These are phyloP conservation scores for Protonibea diacanthus DNA, from an alignment of 2,797 vertebrate genomes.

Conservation along the genomic window DNA sequence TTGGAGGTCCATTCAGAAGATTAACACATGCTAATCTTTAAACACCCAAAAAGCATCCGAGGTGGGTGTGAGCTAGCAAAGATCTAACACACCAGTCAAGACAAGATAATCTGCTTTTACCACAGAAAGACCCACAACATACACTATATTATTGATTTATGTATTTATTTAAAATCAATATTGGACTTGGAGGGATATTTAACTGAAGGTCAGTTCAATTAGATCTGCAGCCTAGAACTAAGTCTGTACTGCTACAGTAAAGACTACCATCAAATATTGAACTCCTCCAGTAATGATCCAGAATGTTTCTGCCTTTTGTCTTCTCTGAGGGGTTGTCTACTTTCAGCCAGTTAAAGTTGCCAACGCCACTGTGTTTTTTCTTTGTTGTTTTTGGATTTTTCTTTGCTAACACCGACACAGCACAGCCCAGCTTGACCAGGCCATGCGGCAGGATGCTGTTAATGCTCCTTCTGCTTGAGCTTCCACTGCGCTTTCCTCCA, in stretches of 20 bases:
- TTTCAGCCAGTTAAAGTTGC: constrained; percentile 87
- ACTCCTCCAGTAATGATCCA: constrained; percentile 12
- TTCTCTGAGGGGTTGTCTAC: constrained; percentile 79
- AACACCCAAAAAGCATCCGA: constrained; percentile 44
- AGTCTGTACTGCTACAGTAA: constrained; percentile 8
- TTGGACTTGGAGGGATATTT: constrained; percentile 5
- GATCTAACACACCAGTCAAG: constrained; percentile 40
- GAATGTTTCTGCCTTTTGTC: constrained; percentile 26
- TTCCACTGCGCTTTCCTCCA: constrained; percentile 76
- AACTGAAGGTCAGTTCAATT: neutral
- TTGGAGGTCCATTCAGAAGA: constrained; percentile 64
- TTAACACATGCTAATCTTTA: constrained; percentile 69
- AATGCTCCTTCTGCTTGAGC: constrained; percentile 77
- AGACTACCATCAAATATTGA: constrained; percentile 20
- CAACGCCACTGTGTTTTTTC: constrained; percentile 74
- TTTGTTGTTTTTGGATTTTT: constrained; percentile 38
- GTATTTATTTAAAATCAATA: constrained; percentile 5
- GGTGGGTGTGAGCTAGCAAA: constrained; percentile 37
- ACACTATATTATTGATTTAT: neutral
- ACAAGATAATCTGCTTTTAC: constrained; percentile 43
- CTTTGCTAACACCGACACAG: constrained; percentile 72
- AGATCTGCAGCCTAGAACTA: constrained; percentile 9
- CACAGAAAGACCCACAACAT: constrained; percentile 8
- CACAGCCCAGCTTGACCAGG: constrained; percentile 68
- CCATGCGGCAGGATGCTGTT: constrained; percentile 66